phyloP scores from a whole-genome alignment of 2,797 vertebrate species.

The Pampus argenteus region DNA sequence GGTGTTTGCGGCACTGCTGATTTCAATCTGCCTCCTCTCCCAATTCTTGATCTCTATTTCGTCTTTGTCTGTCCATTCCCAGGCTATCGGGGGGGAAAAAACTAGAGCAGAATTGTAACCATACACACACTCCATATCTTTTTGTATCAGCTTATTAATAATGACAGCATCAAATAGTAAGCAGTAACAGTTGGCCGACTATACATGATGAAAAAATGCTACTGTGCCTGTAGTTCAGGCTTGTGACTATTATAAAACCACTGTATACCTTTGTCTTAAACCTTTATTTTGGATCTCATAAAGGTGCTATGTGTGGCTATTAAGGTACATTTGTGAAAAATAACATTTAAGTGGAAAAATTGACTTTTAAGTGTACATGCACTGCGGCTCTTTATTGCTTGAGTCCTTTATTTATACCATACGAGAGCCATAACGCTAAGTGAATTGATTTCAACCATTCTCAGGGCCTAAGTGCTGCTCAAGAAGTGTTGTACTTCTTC shows the following conservation, averaged over 20 bases:
- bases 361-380: conserved; percentile 7
- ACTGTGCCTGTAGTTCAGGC: no score
- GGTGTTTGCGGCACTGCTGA: conserved; percentile 58
- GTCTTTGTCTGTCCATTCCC: conserved; percentile 5
- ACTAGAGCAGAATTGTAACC: no score
- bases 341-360: neutral
- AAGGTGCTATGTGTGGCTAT: neutral
- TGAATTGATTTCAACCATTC: conserved; percentile 16
- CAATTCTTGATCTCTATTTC: conserved; percentile 24
- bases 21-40: conserved; percentile 48
- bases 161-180: neutral
- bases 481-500: conserved; percentile 22
- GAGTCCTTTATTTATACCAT: conserved; percentile 1
- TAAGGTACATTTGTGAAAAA: neutral
- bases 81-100: neutral
- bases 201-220: neutral
- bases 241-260: no score
- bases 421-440: neutral
- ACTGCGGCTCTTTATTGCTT: neutral
- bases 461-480: conserved; percentile 14
- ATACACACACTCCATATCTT: neutral
- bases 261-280: neutral
- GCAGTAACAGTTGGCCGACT: neutral
- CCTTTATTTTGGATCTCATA: neutral
- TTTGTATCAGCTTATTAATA: neutral